These are phyloP conservation scores for Aphelenchoides fujianensis DNA, from an alignment of 1,140 invertebrate genomes.

Conservation along the genomic window DNA sequence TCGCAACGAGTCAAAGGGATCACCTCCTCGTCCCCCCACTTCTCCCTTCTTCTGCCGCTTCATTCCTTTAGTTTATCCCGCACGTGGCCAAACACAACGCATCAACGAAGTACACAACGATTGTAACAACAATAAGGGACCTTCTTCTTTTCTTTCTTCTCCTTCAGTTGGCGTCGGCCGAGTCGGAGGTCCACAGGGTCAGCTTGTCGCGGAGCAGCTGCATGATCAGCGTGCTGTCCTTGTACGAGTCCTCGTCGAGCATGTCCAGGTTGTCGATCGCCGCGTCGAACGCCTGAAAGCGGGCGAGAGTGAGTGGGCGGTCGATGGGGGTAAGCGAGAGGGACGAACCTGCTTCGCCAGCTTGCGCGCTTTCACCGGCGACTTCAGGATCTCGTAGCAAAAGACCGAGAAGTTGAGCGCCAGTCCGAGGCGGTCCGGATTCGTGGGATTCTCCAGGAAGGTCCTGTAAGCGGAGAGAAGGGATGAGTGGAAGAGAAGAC, in stretches of 20 bases:
- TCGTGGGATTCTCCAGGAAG: conserved; percentile 66
- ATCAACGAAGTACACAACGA: too few relatives aligned
- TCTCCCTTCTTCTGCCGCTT: too few relatives aligned
- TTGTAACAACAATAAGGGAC: conserved; percentile 3
- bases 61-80: too few relatives aligned
- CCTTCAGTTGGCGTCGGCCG: conserved; percentile 88
- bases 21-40: too few relatives aligned
- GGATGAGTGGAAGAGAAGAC: too few relatives aligned
- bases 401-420: conserved; percentile 53
- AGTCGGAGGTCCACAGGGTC: conserved; percentile 91
- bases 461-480: conserved; percentile 91
- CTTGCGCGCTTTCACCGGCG: conserved; percentile 26
- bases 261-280: conserved; percentile 97
- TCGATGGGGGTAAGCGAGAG: too few relatives aligned
- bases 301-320: too few relatives aligned
- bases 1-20: too few relatives aligned
- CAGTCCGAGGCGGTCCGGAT: conserved; percentile 47
- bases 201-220: conserved; percentile 97
- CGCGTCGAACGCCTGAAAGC: conserved; percentile 83
- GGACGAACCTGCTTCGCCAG: too few relatives aligned
- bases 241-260: conserved; percentile 96
- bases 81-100: too few relatives aligned
- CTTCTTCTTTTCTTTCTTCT: conserved; percentile 75
- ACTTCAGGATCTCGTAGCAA: conserved; percentile 41
- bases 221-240: conserved; percentile 98